Conservation (phyloP, 2,797 vertebrate genomes). For the Mallotus villosus region DNA sequence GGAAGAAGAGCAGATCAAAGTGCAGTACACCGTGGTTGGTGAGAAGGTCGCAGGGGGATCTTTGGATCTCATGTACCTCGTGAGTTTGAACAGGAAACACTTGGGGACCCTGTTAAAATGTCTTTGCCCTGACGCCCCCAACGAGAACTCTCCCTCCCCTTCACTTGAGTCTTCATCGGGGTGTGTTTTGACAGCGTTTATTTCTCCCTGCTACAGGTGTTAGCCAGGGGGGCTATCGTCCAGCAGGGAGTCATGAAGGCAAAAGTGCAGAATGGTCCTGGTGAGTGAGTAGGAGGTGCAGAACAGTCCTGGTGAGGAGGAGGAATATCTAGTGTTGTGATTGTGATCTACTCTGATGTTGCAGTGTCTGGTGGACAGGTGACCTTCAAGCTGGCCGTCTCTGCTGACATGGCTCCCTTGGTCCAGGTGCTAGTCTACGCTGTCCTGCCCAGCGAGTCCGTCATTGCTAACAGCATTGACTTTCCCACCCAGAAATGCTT, state of each 20-base stretch:
- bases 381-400: conserved; percentile 53
- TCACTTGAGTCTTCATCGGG: neutral
- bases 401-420: conserved; percentile 56
- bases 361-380: conserved; percentile 53
- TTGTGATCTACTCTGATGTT: conserved; percentile 17
- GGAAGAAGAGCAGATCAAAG: conserved; percentile 38
- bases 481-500: conserved; percentile 70
- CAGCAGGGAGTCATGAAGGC: conserved; percentile 30
- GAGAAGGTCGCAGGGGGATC: conserved; percentile 38
- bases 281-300: too few species aligned
- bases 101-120: neutral
- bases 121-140: neutral
- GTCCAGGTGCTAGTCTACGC: conserved; percentile 63
- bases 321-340: neutral
- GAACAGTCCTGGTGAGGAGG: neutral
- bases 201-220: conserved; percentile 36
- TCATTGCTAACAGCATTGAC: conserved; percentile 54
- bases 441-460: conserved; percentile 59
- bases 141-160: neutral
- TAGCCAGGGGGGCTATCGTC: conserved; percentile 53
- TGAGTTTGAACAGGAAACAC: conserved; percentile 42
- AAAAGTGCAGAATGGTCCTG: neutral
- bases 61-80: conserved; percentile 61
- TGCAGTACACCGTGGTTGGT: conserved; percentile 59
- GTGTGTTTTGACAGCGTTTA: neutral